A percentile compares a stretch with the other conserved stretches of the same genome.
phyloP scores from a whole-genome alignment of 2,113 vertebrate genomes.

The Eidolon helvum region DNA sequence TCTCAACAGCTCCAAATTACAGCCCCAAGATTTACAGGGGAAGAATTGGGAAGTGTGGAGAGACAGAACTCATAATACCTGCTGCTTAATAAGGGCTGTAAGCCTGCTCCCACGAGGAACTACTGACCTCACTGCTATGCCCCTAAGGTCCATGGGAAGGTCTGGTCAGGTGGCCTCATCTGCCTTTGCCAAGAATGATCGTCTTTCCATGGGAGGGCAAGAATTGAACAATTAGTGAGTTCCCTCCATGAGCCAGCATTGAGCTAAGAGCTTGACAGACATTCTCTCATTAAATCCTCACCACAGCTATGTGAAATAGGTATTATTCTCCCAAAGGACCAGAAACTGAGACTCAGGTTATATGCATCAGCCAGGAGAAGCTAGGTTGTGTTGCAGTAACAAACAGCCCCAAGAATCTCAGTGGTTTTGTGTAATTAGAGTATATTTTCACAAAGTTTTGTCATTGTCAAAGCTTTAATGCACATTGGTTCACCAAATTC shows the following conservation, averaged over 20 bases:
- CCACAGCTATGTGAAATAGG: background rate
- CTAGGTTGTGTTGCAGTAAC: background rate
- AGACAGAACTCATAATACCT: constrained; percentile 37
- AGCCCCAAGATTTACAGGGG: background rate
- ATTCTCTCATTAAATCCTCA: background rate
- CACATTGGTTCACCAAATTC: background rate
- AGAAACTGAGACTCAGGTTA: background rate
- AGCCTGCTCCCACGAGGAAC: background rate
- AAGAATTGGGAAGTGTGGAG: constrained; percentile 39
- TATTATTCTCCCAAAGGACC: background rate
- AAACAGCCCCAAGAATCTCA: background rate
- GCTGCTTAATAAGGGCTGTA: background rate
- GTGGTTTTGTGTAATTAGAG: background rate
- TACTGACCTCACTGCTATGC: constrained; percentile 18
- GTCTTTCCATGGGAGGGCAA: background rate
- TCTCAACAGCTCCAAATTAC: constrained; percentile 51
- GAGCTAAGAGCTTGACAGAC: background rate
- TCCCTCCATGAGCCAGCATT: background rate
- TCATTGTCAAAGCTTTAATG: background rate
- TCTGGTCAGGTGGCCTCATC: background rate
- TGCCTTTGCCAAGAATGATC: background rate
- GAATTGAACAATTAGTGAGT: background rate
- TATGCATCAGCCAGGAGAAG: background rate
- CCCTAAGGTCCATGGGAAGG: background rate
- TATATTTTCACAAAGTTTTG: background rate